Percentiles rank a stretch among this genome's conserved stretches.
Conservation (phyloP, 2,113 vertebrate genomes). For the Colinus virginianus region DNA sequence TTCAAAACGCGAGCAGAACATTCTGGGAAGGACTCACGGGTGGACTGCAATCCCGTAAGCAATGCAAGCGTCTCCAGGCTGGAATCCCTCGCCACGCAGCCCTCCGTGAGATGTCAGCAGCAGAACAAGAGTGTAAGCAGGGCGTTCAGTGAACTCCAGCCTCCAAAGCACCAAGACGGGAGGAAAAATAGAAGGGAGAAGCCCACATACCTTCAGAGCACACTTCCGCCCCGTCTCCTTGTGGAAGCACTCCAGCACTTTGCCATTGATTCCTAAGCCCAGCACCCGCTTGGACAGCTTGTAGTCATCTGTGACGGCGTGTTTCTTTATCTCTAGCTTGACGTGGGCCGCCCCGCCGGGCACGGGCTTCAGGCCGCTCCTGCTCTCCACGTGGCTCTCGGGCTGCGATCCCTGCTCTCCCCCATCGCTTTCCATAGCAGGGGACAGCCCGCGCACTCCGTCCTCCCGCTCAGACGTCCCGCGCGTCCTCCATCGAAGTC, state of each 20-base stretch:
- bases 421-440: conserved; percentile 69
- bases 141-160: neutral
- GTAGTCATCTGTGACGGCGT: conserved; percentile 96
- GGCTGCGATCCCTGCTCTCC: conserved; percentile 49
- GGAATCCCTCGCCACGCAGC: neutral
- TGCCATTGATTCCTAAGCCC: conserved; percentile 96
- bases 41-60: neutral
- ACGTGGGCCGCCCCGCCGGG: conserved; percentile 58
- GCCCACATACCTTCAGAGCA: conserved; percentile 90
- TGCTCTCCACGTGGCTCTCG: conserved; percentile 62
- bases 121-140: neutral
- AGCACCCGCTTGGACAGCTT: conserved; percentile 93
- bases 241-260: conserved; percentile 93
- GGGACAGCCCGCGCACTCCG: neutral
- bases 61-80: neutral
- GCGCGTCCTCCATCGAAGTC: neutral
- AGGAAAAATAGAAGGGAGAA: neutral
- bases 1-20: neutral
- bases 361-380: conserved; percentile 62
- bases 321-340: conserved; percentile 90
- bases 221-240: conserved; percentile 92
- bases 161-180: neutral
- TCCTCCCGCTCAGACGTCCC: neutral
- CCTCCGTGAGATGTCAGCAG: neutral
- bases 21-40: conserved; percentile 9